Evolutionary conservation across 2,797 vertebrate species (phyloP), one percentile per base, ranked within the genome.

Genomic region (Sarcoramphus papa): DNA sequence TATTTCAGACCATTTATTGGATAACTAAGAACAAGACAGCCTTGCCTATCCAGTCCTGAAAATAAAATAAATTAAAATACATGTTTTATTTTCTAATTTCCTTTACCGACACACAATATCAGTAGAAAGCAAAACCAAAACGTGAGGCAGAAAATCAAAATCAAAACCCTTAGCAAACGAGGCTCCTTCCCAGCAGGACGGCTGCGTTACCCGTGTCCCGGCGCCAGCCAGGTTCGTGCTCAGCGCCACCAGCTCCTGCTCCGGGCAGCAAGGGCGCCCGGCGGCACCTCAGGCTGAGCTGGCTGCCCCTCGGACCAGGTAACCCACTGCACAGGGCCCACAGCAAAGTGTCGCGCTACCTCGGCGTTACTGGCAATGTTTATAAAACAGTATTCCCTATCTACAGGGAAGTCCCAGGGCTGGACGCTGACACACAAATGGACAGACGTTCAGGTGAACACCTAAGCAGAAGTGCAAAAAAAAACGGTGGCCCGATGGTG

Each of bases 391-490:
- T 70, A 33, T 94, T 53, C 60, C 76, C 31, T 57, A 73, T 67
- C 85, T 97, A 98, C 94, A 96, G 86, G 64, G 87, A 83, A 51
- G 96, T 76, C 94, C 96, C 92, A 45, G 94, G 96, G 97, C 98
- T 96, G 95, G 95, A 94, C 88, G 70, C 97, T 96, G 97, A 98
- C 96, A 56, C 64, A 93, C 95, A 70, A 95, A 97, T 64, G 74
- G 74, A 97, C 33, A 64, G 88, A 97, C 84, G 50, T 96, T 97
- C 87, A 92, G 84, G 3, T 94, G 85, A 73, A 95, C 50, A 85
- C 90, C 74, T 86, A 97, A 91, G 92, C 69, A 90, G 95, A 97
- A 98, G 98, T 98, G 98, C 98, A 98, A 98, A 95, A 73, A 65
- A 69, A 23, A 57, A 63, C 15, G 54, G 77, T 45, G 78, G 69